phyloP scores from a whole-genome alignment of 2,888 invertebrate genomes.

The Ophraella communa region DNA sequence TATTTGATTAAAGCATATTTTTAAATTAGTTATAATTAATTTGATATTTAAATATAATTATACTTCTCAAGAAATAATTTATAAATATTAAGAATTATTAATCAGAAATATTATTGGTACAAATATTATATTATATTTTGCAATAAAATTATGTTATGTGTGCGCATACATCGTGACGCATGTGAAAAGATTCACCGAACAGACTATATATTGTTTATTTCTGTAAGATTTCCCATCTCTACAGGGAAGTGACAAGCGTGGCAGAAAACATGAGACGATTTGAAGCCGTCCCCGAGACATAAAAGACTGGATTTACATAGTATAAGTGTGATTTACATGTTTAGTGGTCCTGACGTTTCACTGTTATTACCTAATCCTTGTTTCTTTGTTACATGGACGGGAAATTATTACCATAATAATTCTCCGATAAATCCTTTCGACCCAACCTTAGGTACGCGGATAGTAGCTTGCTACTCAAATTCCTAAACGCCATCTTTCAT shows the following conservation, averaged over 20 bases:
- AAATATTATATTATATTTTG: too few species aligned
- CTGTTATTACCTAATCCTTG: constrained; percentile 42
- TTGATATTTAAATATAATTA: too few species aligned
- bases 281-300: constrained; percentile 35
- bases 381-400: constrained; percentile 29
- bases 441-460: too few species aligned
- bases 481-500: too few species aligned
- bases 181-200: not conserved
- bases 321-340: constrained; percentile 50
- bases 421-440: constrained; percentile 16
- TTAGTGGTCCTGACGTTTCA: constrained; percentile 48
- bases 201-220: too few species aligned
- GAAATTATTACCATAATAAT: constrained; percentile 30
- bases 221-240: not conserved
- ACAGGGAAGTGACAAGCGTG: not conserved
- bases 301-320: constrained; percentile 49
- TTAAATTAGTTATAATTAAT: too few species aligned
- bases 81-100: too few species aligned
- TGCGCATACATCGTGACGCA: not conserved
- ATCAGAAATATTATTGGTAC: too few species aligned
- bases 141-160: too few species aligned
- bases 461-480: too few species aligned
- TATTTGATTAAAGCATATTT: too few species aligned
- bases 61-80: too few species aligned
- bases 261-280: constrained; percentile 26